Evolutionary conservation across 2,888 invertebrate genomes (phyloP), one percentile per base, ranked within the genome.

Genomic region (Clepsis dumicolana): DNA sequence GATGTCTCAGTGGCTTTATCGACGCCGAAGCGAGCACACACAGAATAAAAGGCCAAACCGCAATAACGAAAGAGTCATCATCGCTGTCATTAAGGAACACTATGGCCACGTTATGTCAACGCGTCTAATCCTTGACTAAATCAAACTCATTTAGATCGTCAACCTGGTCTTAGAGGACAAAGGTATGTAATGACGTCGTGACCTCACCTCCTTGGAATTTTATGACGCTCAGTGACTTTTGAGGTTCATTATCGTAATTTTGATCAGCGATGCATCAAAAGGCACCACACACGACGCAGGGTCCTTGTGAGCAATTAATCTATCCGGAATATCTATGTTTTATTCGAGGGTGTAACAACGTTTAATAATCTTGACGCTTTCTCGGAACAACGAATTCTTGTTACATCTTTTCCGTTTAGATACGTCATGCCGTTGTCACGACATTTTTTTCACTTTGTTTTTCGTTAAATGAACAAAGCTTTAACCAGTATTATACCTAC

Each of bases 211-310:
- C 63, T 69, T 83, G 81, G 90, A 90, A 92, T 93, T 89, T 91
- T 87, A 87, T 89, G 87, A 84, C 80, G 83, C 84, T 82, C 76
- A 73, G 79, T 80, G 83, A 82, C 76, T 84, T 86, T 87, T 84
- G 78, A 76, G 80, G 82, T 75, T 44, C 83, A 90, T 92, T 90
- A 92, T 92, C 92, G 80, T 85, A 82, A 83, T 86, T 87, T 82
- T 77, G 83, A 91, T 91, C 93, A 86, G 84, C 80, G 83, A 83
- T 81, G 86, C 86, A 81, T 87, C 85, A 86, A 82, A 83, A 78
- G 74, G 75, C 79, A 84, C 91, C 93, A 91, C 93, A 93, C 93
- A 93, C 93, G 93, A 85, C 72, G 90, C 73, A 68, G 77, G 79
- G 85, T 85, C 85, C 88, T 87, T 84, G 80, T 77, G 77, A 81